A percentile compares a stretch with the other conserved stretches of the same genome.
Evolutionary conservation across 2,113 vertebrate species (phyloP).

Genomic region (Xenotilapia longispinis): DNA sequence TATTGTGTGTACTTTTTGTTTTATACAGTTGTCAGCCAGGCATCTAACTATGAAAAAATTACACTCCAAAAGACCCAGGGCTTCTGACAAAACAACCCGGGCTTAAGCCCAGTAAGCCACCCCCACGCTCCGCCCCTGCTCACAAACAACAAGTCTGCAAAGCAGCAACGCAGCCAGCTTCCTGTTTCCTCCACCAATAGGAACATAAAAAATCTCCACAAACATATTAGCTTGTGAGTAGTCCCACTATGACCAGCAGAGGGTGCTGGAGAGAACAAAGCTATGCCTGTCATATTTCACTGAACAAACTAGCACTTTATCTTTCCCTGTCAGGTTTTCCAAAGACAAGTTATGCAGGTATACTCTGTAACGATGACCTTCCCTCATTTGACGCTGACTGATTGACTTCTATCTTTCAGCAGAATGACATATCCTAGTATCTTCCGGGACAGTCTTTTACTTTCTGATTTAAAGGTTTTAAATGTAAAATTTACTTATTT

Average conservation of each 20-base stretch:
- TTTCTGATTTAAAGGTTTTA: neutral
- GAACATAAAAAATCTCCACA: neutral
- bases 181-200: neutral
- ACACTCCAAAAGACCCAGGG: too few relatives aligned
- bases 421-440: accelerated
- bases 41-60: too few relatives aligned
- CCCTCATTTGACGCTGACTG: neutral
- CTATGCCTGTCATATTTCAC: neutral
- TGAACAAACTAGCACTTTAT: neutral
- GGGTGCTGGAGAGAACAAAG: neutral
- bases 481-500: neutral
- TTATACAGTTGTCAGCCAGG: too few relatives aligned
- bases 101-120: too few relatives aligned
- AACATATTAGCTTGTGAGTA: neutral
- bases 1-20: too few relatives aligned
- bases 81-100: too few relatives aligned
- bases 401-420: neutral
- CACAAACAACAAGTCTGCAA: neutral
- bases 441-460: neutral
- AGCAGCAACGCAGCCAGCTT: neutral
- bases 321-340: neutral
- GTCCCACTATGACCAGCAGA: neutral
- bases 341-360: neutral
- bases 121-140: too few relatives aligned
- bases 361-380: neutral